Conservation (phyloP, 2,888 invertebrate genomes). For the Melanostoma scalare region DNA sequence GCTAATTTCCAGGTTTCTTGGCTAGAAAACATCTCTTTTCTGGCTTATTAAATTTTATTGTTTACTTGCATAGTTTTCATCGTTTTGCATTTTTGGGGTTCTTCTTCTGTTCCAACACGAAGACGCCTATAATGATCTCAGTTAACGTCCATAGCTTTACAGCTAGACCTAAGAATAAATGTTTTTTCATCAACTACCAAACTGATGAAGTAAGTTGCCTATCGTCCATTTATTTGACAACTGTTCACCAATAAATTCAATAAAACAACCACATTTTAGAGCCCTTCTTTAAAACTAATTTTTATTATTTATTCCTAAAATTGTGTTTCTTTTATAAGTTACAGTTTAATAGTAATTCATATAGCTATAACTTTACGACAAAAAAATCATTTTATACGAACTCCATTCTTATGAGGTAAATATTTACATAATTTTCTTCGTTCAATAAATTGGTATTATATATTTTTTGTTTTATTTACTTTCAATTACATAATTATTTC, state of each 20-base stretch:
- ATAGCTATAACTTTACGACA: constrained; percentile 17
- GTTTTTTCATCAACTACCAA: too few species aligned
- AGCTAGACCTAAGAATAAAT: too few species aligned
- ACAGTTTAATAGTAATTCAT: constrained; percentile 41
- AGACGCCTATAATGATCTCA: too few species aligned
- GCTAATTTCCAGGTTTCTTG: too few species aligned
- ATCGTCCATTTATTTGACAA: too few species aligned
- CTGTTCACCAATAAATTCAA: not conserved
- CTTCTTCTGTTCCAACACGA: too few species aligned
- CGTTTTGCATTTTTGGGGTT: too few species aligned
- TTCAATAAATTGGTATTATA: constrained; percentile 25
- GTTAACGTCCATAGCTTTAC: too few species aligned
- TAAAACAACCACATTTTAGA: constrained; percentile 41
- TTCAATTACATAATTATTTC: constrained; percentile 51
- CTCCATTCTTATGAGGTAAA: constrained; percentile 37
- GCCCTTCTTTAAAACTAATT: constrained; percentile 59
- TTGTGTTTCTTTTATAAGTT: constrained; percentile 23
- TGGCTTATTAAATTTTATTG: too few species aligned
- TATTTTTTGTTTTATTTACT: constrained; percentile 34
- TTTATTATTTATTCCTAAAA: constrained; percentile 48
- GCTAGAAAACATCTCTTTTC: too few species aligned
- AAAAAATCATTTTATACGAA: not conserved
- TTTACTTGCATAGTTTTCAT: too few species aligned
- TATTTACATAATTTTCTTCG: constrained; percentile 33
- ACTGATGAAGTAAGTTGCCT: too few species aligned